A percentile compares a stretch with the other conserved stretches of the same genome.
phyloP scores from a whole-genome alignment of 2,888 invertebrate species.

The Drosophila neutralis region DNA sequence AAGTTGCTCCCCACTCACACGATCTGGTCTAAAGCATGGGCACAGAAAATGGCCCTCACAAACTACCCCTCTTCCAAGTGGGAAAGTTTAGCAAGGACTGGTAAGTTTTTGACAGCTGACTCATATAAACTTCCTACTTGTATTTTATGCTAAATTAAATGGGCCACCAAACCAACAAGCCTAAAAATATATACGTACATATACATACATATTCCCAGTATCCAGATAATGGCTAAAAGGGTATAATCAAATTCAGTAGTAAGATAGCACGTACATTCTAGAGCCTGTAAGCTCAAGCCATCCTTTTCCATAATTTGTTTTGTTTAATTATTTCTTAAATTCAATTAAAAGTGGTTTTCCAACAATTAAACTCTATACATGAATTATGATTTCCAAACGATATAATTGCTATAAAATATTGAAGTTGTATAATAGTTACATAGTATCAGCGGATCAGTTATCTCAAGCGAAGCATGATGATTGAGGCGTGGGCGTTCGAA shows the following conservation, averaged over 20 bases:
- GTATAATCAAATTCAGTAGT: neutral
- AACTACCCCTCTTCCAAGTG: neutral
- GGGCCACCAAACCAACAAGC: slow-evolving; percentile 32
- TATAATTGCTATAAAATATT: neutral
- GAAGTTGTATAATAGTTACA: neutral
- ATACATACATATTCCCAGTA: slow-evolving; percentile 19
- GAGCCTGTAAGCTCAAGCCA: neutral
- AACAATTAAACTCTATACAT: too few relatives aligned
- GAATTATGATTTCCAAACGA: neutral
- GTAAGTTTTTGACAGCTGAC: slow-evolving; percentile 38
- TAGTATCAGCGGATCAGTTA: neutral
- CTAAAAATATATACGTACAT: neutral
- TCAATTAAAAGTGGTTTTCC: neutral
- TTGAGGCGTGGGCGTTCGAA: slow-evolving; percentile 14
- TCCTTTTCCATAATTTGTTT: neutral
- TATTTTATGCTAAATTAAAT: slow-evolving; percentile 78
- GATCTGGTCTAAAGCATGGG: slow-evolving; percentile 5
- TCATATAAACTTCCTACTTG: slow-evolving; percentile 57
- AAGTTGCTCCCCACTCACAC: slow-evolving; percentile 45
- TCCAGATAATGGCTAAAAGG: neutral
- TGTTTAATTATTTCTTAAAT: neutral
- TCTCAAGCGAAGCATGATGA: too few relatives aligned
- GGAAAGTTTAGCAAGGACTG: slow-evolving; percentile 21
- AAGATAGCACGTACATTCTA: neutral
- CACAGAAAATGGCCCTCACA: slow-evolving; percentile 42